These are phyloP conservation scores for Drosophila sucinea DNA, from an alignment of 1,140 invertebrate genomes.

Conservation along the genomic window DNA sequence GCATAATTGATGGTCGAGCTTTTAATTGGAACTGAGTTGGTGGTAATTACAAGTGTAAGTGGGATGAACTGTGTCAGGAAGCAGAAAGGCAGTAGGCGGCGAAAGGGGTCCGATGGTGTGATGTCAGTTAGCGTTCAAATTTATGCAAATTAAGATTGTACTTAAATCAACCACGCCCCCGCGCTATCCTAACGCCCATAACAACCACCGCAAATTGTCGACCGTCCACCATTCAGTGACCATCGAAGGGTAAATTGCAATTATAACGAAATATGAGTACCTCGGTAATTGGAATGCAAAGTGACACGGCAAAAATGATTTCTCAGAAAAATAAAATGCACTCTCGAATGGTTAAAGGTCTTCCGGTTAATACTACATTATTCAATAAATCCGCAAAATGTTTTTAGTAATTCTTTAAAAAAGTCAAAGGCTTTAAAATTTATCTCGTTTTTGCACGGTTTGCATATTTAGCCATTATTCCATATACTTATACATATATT, in stretches of 20 bases:
- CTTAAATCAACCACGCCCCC: neutral
- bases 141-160: slow-evolving; percentile 57
- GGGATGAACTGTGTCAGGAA: neutral
- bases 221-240: slow-evolving; percentile 9
- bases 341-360: neutral
- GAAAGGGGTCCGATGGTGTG: neutral
- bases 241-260: slow-evolving; percentile 48
- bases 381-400: too few species aligned
- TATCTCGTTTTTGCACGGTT: too few species aligned
- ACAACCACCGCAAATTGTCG: too few species aligned
- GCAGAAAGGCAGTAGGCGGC: too few species aligned
- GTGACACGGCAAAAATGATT: neutral
- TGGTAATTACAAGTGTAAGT: slow-evolving; percentile 51
- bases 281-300: slow-evolving; percentile 9
- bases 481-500: too few species aligned
- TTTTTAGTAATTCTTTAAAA: too few species aligned
- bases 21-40: slow-evolving; percentile 67
- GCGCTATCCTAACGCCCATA: neutral
- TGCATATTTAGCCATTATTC: too few species aligned
- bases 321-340: neutral
- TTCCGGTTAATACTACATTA: too few species aligned
- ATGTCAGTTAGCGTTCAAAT: slow-evolving; percentile 27
- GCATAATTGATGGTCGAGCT: slow-evolving; percentile 63
- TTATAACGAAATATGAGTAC: neutral
- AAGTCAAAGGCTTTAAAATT: too few species aligned